These are phyloP conservation scores for Pristionchus maxplancki DNA, from an alignment of 2,888 invertebrate genomes.

Conservation along the genomic window DNA sequence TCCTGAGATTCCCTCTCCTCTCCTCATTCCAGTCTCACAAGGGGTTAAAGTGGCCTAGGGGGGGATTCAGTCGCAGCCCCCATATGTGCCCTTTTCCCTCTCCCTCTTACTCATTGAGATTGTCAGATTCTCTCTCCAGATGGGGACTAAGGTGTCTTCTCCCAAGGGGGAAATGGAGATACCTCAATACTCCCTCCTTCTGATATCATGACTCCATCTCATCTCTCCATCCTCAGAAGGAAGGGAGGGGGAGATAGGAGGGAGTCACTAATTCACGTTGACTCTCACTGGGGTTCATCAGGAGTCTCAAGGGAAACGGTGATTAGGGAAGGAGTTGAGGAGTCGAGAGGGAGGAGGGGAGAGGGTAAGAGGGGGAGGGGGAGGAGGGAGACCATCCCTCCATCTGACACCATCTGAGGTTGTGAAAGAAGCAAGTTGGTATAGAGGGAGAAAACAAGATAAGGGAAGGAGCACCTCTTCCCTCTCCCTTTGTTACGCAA, in stretches of 20 bases:
- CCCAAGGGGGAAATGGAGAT: background rate
- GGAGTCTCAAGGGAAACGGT: slow-evolving; percentile 2
- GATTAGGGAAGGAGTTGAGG: slow-evolving; percentile 28
- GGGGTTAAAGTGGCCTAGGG: slow-evolving; percentile 33
- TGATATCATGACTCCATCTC: slow-evolving; percentile 18
- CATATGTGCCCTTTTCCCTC: slow-evolving; percentile 31
- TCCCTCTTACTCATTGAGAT: slow-evolving; percentile 23
- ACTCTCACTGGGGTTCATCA: slow-evolving; percentile 31
- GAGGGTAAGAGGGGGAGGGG: background rate
- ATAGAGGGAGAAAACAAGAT: slow-evolving; percentile 4
- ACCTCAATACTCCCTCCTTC: background rate
- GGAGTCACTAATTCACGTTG: slow-evolving; percentile 17
- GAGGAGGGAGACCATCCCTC: background rate
- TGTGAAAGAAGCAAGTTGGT: slow-evolving; percentile 27
- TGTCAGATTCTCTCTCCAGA: slow-evolving; percentile 27
- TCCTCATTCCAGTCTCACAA: slow-evolving; percentile 19
- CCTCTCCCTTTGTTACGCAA: slow-evolving; percentile 14
- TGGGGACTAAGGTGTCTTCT: background rate
- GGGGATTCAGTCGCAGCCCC: background rate
- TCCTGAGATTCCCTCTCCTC: slow-evolving; percentile 16
- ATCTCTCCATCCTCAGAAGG: slow-evolving; percentile 13
- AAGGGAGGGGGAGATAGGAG: slow-evolving; percentile 8
- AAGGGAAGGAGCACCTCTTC: background rate
- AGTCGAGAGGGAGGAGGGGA: background rate
- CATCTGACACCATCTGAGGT: slow-evolving; percentile 17